Evolutionary conservation across 2,888 invertebrate genomes (phyloP), one percentile per base, ranked within the genome.

Genomic region (Galeopsomyia nigrocyanea): DNA sequence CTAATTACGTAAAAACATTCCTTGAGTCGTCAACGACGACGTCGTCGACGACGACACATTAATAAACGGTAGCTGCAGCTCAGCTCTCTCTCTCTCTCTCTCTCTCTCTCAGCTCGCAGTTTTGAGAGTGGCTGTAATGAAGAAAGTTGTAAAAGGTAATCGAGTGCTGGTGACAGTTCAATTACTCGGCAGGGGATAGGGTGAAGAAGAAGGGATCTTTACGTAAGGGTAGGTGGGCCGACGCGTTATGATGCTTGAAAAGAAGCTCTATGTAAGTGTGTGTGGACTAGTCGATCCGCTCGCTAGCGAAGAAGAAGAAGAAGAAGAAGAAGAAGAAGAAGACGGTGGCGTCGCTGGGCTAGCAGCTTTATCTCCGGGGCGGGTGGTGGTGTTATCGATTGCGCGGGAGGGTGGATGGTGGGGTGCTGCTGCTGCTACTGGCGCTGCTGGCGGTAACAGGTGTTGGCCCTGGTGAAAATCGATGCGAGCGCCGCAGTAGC

Each of bases 381-480:
- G 39, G 39, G 13, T 39, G 39, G 13, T 39, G 39, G 39, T 26
- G 39, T 39, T 39, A 39, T 39, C 39, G 39, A 39, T 39, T 39
- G 39, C 39, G 7, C 13, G 39, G 39, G 39, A 10, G 26, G 39
- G 39, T 10, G 39, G 39, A 1, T 7, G 16, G 26, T 55, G 56
- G n/a, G 51, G 21, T 46, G n/a, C 62, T 50, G 55, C 46, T 56
- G 22, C 17, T 14, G 65, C 66, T 67, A 55, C 46, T 47, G 51
- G 21, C 74, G 75, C 76, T 71, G 70, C 73, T 68, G 76, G 81
- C 82, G 83, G 84, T 86, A 84, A 84, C 84, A 84, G 84, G 84
- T 84, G 84, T 84, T 84, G 82, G 82, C 83, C 81, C 78, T 78
- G 17, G 22, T 31, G 79, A 82, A 82, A 82, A 82, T 82, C 82